phyloP scores from a whole-genome alignment of 2,113 vertebrate species.

The Xerus inauris region DNA sequence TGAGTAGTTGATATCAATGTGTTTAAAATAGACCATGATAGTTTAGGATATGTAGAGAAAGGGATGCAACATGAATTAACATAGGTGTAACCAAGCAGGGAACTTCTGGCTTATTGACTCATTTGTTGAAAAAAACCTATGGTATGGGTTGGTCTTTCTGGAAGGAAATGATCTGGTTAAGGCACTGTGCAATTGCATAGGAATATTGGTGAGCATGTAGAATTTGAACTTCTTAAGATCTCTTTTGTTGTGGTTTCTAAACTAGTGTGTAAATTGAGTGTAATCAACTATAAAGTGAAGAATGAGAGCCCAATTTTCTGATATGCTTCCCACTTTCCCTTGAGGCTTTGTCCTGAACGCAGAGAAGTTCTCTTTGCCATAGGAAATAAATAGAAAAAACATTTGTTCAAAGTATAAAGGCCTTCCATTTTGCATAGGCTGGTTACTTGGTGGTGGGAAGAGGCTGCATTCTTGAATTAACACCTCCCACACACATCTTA shows the following conservation, averaged over 20 bases:
- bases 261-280: neutral
- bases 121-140: neutral
- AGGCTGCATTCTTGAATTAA: neutral
- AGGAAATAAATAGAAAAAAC: neutral
- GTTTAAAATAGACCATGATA: neutral
- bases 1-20: neutral
- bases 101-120: neutral
- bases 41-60: neutral
- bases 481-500: neutral
- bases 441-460: neutral
- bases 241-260: neutral
- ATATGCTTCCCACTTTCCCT: neutral
- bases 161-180: neutral
- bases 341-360: neutral
- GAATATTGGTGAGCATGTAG: neutral
- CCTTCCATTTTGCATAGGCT: neutral
- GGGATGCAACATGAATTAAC: neutral
- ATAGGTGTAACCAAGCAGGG: neutral
- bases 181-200: neutral
- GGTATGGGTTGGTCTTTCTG: neutral
- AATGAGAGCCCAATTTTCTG: neutral
- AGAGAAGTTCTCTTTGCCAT: neutral
- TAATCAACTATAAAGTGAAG: neutral
- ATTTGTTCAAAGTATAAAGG: neutral
- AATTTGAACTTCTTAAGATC: neutral